phyloP scores from a whole-genome alignment of 2,797 vertebrate genomes.

The Anguilla anguilla region DNA sequence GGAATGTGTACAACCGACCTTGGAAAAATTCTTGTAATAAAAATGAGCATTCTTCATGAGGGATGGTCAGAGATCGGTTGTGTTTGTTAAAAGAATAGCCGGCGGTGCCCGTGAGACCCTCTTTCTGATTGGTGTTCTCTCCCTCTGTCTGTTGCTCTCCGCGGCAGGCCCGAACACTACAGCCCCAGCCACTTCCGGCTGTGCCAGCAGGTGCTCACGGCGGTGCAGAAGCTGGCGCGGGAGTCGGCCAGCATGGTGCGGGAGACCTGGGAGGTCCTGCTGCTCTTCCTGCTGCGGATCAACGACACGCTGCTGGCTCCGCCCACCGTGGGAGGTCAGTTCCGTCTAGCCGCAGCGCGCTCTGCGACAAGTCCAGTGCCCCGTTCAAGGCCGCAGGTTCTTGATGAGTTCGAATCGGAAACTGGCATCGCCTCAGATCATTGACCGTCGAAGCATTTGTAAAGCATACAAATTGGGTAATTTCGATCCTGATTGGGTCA shows the following conservation, averaged over 20 bases:
- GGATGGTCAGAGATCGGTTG: no score
- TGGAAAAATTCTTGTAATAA: no score
- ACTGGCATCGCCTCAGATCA: neutral
- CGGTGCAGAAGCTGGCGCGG: conserved; percentile 86
- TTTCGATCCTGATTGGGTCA: neutral
- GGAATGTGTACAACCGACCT: no score
- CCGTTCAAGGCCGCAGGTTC: neutral
- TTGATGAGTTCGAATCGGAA: neutral
- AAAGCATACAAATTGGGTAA: neutral
- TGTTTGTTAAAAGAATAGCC: neutral
- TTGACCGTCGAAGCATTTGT: neutral
- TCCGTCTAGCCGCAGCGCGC: neutral
- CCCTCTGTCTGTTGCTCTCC: neutral
- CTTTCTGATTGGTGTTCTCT: neutral
- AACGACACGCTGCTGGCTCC: conserved; percentile 85
- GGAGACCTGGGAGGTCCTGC: conserved; percentile 92
- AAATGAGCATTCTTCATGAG: no score
- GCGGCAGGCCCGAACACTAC: conserved; percentile 77
- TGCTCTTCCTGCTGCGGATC: conserved; percentile 90
- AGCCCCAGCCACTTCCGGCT: conserved; percentile 80
- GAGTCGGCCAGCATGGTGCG: conserved; percentile 81
- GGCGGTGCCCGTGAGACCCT: neutral
- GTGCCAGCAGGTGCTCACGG: conserved; percentile 87
- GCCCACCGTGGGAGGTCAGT: conserved; percentile 85
- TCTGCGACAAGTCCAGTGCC: neutral